Percentiles rank a stretch among this genome's conserved stretches.
These are phyloP conservation scores for Decapterus maruadsi DNA, from an alignment of 2,797 vertebrate genomes.

Conservation along the genomic window DNA sequence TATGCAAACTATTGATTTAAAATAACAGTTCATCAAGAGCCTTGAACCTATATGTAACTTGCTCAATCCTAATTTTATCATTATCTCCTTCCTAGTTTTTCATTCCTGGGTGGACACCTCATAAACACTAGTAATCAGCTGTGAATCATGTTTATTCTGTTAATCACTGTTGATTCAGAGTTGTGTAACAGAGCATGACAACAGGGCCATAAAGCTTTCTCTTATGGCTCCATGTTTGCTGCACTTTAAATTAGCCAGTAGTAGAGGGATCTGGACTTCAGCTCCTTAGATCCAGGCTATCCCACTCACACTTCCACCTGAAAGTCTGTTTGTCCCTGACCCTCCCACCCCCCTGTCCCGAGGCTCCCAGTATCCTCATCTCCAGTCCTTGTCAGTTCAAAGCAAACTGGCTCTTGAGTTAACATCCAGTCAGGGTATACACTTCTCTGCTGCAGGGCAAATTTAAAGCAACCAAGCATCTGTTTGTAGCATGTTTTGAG, in stretches of 20 bases:
- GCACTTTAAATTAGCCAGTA: neutral
- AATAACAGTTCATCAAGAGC: too few relatives aligned
- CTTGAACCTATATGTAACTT: too few relatives aligned
- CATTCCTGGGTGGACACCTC: too few relatives aligned
- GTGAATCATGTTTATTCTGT: neutral
- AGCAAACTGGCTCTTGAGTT: neutral
- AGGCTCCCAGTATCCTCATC: neutral
- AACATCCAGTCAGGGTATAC: neutral
- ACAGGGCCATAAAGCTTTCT: neutral
- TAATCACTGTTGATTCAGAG: neutral
- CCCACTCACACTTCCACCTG: neutral
- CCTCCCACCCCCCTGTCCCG: neutral
- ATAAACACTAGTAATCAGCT: too few relatives aligned
- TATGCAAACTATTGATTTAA: too few relatives aligned
- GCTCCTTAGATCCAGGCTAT: neutral
- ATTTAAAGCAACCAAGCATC: conserved; percentile 9
- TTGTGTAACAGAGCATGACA: neutral
- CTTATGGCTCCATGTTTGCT: neutral
- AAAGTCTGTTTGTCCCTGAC: neutral
- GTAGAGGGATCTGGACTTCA: neutral
- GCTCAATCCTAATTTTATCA: too few relatives aligned
- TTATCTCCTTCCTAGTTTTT: too few relatives aligned
- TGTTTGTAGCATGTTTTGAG: conserved; percentile 10
- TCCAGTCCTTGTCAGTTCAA: conserved; percentile 15
- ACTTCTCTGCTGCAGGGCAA: conserved; percentile 5